Percentiles rank a stretch among this genome's conserved stretches.
phyloP scores from a whole-genome alignment of 1,140 invertebrate genomes.

The Orius insidiosus region DNA sequence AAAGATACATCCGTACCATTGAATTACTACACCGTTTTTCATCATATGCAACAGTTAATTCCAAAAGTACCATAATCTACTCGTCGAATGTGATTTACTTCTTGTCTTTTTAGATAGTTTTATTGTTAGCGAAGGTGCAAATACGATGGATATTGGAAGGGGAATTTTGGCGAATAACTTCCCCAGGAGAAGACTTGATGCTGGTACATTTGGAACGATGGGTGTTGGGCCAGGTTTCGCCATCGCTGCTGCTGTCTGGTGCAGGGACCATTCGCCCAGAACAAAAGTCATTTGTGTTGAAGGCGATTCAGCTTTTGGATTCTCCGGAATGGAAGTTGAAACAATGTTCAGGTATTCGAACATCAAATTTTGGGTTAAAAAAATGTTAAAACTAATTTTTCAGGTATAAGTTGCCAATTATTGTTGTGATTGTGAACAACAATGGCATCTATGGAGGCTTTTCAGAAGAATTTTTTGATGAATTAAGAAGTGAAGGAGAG shows the following conservation, averaged over 20 bases:
- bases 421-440: slow-evolving; percentile 88
- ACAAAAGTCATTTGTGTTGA: slow-evolving; percentile 57
- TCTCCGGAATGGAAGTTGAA: slow-evolving; percentile 95
- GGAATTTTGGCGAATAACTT: slow-evolving; percentile 66
- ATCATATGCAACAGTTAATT: slow-evolving; percentile 52
- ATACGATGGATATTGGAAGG: slow-evolving; percentile 95
- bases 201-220: slow-evolving; percentile 94
- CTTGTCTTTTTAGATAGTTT: slow-evolving; percentile 48
- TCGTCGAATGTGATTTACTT: neutral
- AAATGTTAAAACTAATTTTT: slow-evolving; percentile 14
- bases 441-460: slow-evolving; percentile 85
- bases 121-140: slow-evolving; percentile 94
- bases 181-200: slow-evolving; percentile 71
- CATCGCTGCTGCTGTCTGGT: slow-evolving; percentile 75
- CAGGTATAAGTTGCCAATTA: slow-evolving; percentile 80
- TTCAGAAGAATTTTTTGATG: slow-evolving; percentile 50
- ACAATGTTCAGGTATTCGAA: slow-evolving; percentile 59
- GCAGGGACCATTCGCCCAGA: slow-evolving; percentile 55
- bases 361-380: too few relatives aligned
- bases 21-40: slow-evolving; percentile 87
- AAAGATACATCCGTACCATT: slow-evolving; percentile 51
- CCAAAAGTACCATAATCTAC: slow-evolving; percentile 31
- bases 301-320: slow-evolving; percentile 89
- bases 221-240: slow-evolving; percentile 89
- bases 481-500: slow-evolving; percentile 47